These are phyloP conservation scores for Eptatretus atami DNA, from an alignment of 2,797 vertebrate species.

Conservation along the genomic window DNA sequence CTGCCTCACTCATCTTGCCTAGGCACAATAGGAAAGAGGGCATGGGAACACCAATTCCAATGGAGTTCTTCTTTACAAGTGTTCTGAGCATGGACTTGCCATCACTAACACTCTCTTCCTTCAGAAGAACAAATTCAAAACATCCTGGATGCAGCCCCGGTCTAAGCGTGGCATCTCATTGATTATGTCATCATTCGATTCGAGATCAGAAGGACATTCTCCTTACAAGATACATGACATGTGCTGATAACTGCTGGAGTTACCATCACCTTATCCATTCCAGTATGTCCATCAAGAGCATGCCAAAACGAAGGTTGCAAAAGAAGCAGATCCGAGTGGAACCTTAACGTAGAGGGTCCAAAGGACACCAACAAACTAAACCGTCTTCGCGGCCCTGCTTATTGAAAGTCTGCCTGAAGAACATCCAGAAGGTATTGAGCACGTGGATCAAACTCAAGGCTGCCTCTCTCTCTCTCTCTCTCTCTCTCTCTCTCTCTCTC, in stretches of 20 bases:
- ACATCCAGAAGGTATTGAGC: not conserved
- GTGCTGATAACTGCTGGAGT: not conserved
- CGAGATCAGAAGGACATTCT: not conserved
- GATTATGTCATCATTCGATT: not conserved
- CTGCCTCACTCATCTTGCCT: not conserved
- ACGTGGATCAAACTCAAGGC: not conserved
- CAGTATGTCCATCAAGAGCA: not conserved
- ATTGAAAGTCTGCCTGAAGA: not conserved
- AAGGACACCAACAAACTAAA: not conserved
- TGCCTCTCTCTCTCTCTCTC: not conserved
- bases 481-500: no score
- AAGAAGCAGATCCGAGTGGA: not conserved
- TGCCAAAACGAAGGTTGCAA: not conserved
- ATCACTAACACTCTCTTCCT: not conserved
- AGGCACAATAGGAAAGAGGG: not conserved
- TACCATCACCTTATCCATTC: not conserved
- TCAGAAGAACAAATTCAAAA: constrained; percentile 2
- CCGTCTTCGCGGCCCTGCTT: not conserved
- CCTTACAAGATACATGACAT: not conserved
- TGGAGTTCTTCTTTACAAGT: constrained; percentile 1
- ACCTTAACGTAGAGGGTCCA: not conserved
- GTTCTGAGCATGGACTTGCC: not conserved
- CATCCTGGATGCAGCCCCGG: not conserved
- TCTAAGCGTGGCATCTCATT: not conserved
- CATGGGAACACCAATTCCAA: not conserved